These are phyloP conservation scores for Copsychus sechellarum DNA, from an alignment of 2,113 vertebrate genomes.

Conservation along the genomic window DNA sequence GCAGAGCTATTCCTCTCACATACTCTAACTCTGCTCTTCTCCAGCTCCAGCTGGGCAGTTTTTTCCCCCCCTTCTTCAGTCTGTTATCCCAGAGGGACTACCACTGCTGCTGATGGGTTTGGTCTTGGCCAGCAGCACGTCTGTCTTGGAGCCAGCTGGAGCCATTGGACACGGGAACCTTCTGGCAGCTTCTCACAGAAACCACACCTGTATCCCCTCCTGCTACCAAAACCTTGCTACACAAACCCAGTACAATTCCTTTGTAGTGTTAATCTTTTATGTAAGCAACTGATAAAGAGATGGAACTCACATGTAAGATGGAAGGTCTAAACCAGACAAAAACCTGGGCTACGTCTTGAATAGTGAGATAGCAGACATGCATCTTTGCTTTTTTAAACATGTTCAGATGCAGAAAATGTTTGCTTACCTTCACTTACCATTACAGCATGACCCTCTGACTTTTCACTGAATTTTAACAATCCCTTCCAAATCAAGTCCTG, in stretches of 20 bases:
- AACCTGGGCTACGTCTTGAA: not conserved
- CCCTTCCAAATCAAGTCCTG: not conserved
- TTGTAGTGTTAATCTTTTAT: not conserved
- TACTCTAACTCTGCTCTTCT: not conserved
- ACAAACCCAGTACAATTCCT: not conserved
- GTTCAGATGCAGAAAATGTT: not conserved
- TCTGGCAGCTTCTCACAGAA: not conserved
- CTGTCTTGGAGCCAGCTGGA: not conserved
- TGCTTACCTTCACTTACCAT: conserved; percentile 1
- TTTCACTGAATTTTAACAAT: not conserved
- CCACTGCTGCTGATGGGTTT: not conserved
- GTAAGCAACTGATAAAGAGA: not conserved
- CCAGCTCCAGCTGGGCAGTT: not conserved
- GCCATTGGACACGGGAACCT: not conserved
- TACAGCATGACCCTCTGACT: not conserved
- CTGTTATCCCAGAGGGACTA: not conserved
- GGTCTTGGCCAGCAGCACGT: fast-evolving
- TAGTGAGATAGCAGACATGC: not conserved
- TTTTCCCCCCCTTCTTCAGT: not conserved
- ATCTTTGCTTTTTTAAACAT: not conserved
- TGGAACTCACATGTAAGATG: not conserved
- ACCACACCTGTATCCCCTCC: not conserved
- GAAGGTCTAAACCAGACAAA: not conserved
- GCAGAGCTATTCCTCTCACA: not conserved
- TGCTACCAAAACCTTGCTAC: not conserved